Base-by-base conservation (phyloP, 1,140 invertebrate species). In the Eriosoma lanigerum region DNA sequence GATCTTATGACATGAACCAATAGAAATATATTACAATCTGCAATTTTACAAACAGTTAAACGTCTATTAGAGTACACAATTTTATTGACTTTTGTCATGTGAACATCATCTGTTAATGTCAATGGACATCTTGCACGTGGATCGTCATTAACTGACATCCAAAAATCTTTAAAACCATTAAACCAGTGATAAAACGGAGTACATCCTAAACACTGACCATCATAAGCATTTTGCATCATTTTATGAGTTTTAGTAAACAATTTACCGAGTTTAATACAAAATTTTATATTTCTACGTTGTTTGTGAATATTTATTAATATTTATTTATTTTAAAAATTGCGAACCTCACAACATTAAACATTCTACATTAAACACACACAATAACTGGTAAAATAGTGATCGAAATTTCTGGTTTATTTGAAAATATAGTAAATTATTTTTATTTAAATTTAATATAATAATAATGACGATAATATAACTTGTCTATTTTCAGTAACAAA, bases 21-120 rank as follows among this genome's bases (percentile, higher is more conserved):
- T 21, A n/a, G 13, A 56, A 12, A 56, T 24, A 9, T n/a, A n/a
- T 26, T 56, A 56, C 54, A 24, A 56, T 24, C 13, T 17, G 10
- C 54, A 26, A 56, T 56, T 56, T 56, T 9, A 24, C 54, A 21
- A 26, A 56, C 21, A 56, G 12, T 56, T 56, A 56, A 56, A 56
- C 12, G 13, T 56, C 54, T 56, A 56, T 56, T 62, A 32, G n/a
- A 62, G 0, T 15, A 4, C 26, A 62, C 24, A 19, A 62, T 62
- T 62, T 62, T 26, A 32, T 62, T 62, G 58, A 62, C 26, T 62
- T 62, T 62, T 62, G 58, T 62, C 26, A 9, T 5, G 29, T 19
- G 58, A 60, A 26, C 26, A 60, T 29, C 24, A 10, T 60, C 26
- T 60, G 58, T 60, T 6, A 10, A 60, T 29, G 58, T 60, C 58